Conservation (phyloP, 2,113 vertebrate species). For the Nothoprocta pentlandii region DNA sequence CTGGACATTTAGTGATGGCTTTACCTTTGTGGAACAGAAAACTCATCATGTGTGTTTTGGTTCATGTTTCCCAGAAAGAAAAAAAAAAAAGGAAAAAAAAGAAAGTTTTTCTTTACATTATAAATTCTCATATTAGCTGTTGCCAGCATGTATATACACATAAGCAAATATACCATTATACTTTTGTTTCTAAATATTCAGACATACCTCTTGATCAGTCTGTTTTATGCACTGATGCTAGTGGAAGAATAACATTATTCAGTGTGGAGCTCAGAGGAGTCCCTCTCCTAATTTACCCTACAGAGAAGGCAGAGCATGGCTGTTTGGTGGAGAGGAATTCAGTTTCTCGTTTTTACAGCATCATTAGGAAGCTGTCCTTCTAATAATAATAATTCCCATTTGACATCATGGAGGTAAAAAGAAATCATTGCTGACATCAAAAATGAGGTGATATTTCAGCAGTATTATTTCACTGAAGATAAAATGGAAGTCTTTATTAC, state of each 20-base stretch:
- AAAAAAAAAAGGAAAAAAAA: no score
- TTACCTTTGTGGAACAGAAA: neutral
- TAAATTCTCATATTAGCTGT: neutral
- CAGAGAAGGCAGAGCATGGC: slow-evolving; percentile 26
- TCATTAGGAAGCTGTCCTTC: slow-evolving; percentile 73
- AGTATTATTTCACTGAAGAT: slow-evolving; percentile 77
- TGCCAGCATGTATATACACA: neutral
- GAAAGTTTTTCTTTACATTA: neutral
- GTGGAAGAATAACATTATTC: slow-evolving; percentile 4
- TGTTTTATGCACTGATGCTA: slow-evolving; percentile 33
- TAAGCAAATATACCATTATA: neutral
- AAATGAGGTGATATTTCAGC: slow-evolving; percentile 81
- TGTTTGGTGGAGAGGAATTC: slow-evolving; percentile 64
- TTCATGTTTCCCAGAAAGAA: neutral
- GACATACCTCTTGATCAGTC: slow-evolving; percentile 52
- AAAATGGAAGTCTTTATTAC: slow-evolving; percentile 78
- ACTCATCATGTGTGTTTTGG: neutral
- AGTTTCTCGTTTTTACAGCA: slow-evolving; percentile 58
- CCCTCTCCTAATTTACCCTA: neutral
- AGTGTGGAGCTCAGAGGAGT: neutral
- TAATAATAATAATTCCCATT: slow-evolving; percentile 81
- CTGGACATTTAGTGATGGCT: neutral
- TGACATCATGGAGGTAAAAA: slow-evolving; percentile 76
- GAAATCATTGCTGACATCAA: slow-evolving; percentile 81
- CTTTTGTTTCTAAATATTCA: slow-evolving; percentile 37